Percentiles rank a stretch among this genome's conserved stretches.
phyloP scores from a whole-genome alignment of 2,113 vertebrate species.

The Marcusenius ussheri region DNA sequence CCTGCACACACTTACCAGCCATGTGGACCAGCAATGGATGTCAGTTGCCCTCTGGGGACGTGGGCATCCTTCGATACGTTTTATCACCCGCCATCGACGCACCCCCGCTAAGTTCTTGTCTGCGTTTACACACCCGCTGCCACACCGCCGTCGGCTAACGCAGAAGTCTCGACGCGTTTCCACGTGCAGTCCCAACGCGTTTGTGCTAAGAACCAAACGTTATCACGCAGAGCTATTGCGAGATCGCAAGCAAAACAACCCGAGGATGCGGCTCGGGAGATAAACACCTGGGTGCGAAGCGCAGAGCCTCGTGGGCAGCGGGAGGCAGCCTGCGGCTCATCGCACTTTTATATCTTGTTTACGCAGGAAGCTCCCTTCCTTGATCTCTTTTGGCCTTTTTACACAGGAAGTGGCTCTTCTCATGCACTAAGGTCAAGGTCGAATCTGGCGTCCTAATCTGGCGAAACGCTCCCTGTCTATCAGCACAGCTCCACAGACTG shows the following conservation, averaged over 20 bases:
- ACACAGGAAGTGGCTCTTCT: neutral
- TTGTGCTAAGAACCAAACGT: neutral
- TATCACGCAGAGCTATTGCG: neutral
- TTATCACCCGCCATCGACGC: neutral
- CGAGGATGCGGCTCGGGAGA: neutral
- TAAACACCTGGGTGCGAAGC: conserved; percentile 17
- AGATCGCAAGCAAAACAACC: neutral
- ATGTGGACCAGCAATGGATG: neutral
- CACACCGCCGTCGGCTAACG: neutral
- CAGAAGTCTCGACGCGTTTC: neutral
- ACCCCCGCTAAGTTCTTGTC: neutral
- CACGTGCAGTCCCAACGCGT: neutral
- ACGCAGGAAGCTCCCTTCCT: neutral
- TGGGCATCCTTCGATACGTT: neutral
- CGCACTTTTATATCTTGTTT: neutral
- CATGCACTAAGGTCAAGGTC: neutral
- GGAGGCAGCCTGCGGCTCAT: neutral
- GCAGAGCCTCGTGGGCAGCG: neutral
- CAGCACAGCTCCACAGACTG: neutral
- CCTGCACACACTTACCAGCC: neutral
- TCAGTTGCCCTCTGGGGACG: neutral
- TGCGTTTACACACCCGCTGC: neutral
- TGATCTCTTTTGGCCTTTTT: neutral
- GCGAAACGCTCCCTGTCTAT: neutral
- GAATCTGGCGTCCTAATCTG: neutral